Evolutionary conservation across 2,797 vertebrate species (phyloP).

Genomic region (Pterois miles): DNA sequence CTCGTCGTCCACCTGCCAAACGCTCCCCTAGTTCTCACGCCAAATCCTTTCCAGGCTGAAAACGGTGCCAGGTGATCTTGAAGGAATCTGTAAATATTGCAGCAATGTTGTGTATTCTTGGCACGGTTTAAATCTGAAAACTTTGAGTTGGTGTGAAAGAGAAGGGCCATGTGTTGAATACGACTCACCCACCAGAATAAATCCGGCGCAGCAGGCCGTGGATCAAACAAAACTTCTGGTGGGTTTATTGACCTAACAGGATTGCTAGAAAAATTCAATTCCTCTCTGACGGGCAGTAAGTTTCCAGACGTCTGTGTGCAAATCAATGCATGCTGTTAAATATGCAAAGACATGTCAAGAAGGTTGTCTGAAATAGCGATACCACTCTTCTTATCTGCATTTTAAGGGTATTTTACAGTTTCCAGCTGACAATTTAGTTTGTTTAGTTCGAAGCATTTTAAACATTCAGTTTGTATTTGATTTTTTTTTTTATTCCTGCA

Average conservation of each 20-base stretch:
- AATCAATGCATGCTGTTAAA: constrained; percentile 51
- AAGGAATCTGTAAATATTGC: constrained; percentile 44
- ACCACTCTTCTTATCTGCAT: neutral
- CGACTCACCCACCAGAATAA: constrained; percentile 32
- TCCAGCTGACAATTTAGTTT: neutral
- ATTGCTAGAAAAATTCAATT: constrained; percentile 31
- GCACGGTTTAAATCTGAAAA: constrained; percentile 22
- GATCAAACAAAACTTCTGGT: constrained; percentile 41
- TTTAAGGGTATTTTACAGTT: neutral
- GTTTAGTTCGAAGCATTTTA: constrained; percentile 34
- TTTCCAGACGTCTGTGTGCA: constrained; percentile 33
- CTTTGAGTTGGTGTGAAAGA: constrained; percentile 5
- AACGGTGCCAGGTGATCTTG: constrained; percentile 41
- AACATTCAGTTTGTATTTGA: constrained; percentile 19
- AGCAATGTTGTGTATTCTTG: constrained; percentile 37
- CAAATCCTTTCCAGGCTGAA: constrained; percentile 32
- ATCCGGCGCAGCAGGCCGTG: constrained; percentile 30
- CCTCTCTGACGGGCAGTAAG: constrained; percentile 20
- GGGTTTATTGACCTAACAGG: constrained; percentile 51
- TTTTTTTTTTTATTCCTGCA: neutral
- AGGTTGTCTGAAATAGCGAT: constrained; percentile 11
- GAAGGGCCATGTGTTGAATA: constrained; percentile 22
- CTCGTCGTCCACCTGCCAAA: constrained; percentile 43
- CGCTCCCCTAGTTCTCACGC: neutral
- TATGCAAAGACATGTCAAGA: constrained; percentile 30